Percentiles rank a stretch among this genome's conserved stretches.
phyloP scores from a whole-genome alignment of 2,797 vertebrate species.

The Taenioides sp. region DNA sequence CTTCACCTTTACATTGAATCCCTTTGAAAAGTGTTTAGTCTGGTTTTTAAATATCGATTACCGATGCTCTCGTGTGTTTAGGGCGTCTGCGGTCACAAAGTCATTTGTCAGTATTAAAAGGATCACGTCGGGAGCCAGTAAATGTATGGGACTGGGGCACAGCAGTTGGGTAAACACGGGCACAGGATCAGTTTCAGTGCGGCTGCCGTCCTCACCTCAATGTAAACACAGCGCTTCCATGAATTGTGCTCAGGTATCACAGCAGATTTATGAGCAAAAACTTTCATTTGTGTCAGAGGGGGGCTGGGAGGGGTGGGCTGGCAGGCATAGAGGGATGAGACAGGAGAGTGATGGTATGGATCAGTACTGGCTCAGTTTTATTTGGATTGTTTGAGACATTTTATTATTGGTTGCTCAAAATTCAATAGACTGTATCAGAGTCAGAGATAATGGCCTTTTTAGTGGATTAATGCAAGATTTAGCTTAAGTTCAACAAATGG shows the following conservation, averaged over 20 bases:
- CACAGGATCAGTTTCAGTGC: conserved; percentile 67
- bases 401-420: neutral
- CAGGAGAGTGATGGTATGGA: conserved; percentile 27
- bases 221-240: conserved; percentile 61
- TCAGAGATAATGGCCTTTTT: neutral
- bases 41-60: conserved; percentile 35
- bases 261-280: neutral
- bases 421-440: neutral
- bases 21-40: conserved; percentile 17
- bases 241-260: conserved; percentile 63
- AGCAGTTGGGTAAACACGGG: conserved; percentile 83
- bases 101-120: conserved; percentile 84
- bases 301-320: conserved; percentile 2
- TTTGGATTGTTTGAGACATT: neutral
- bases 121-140: conserved; percentile 75
- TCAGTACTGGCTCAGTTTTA: neutral
- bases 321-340: conserved; percentile 5
- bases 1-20: conserved; percentile 29
- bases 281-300: conserved; percentile 16
- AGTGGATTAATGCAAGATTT: neutral
- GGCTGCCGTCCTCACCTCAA: conserved; percentile 67
- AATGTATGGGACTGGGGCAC: conserved; percentile 73
- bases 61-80: conserved; percentile 21
- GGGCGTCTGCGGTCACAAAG: conserved; percentile 70
- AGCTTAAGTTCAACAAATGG: neutral